Base-by-base conservation (phyloP, 2,888 invertebrate species). In the Ochlodes sylvanus region DNA sequence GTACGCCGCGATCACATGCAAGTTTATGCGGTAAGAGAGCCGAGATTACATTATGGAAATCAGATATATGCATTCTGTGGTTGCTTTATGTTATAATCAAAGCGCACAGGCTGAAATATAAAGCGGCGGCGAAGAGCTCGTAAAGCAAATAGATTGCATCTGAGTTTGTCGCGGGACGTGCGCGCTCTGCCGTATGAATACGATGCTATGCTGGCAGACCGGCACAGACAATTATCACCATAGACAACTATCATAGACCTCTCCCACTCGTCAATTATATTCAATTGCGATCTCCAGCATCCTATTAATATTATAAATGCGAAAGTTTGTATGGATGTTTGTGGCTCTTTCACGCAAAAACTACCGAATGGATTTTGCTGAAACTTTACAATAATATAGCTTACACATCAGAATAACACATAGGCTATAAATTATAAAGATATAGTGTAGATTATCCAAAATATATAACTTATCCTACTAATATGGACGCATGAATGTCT, bases 111-210 rank as follows among this genome's bases (percentile, higher is more conserved):
- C 69, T 61, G 63, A 72, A 71, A 74, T 70, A 82, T 80, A 82
- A 82, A 83, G 83, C 79, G 75, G 79, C 80, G 79, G 79, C 81
- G 66, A 80, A 75, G 62, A 71, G 78, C 78, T 78, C 84, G 83
- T 90, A 90, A 91, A 91, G 82, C 82, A 88, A 85, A 83, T 81
- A 86, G 91, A 91, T 92, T 89, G 81, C 87, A 91, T 92, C 91
- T 84, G 67, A 75, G 76, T 74, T 77, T 78, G 76, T 72, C 77
- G 71, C 62, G 69, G 78, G 79, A 82, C 83, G 86, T 85, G 85
- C 73, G 72, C 82, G 77, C 72, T 63, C 42, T 66, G 76, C 80
- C 71, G 75, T 70, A 68, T 73, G 72, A 76, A 77, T 76, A 75
- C 77, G 76, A 78, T 75, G 71, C 74, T 70, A 15, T n/a, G n/a